Evolutionary conservation across 2,113 vertebrate species (phyloP).

Genomic region (Astur gentilis): DNA sequence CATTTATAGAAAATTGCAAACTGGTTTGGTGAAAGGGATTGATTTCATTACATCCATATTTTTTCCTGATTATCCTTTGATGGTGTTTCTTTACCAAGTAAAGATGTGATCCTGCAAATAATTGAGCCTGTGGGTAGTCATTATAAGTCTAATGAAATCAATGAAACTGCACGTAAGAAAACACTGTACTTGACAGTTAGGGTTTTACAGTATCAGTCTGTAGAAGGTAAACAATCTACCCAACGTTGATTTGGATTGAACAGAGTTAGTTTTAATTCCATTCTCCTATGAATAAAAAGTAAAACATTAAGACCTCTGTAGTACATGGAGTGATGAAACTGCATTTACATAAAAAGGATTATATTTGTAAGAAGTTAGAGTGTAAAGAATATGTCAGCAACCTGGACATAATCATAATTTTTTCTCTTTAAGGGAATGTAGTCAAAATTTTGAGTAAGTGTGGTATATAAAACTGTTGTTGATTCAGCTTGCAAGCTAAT

Average conservation of each 20-base stretch:
- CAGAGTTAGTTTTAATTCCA: background rate
- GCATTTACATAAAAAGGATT: background rate
- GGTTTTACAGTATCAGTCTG: background rate
- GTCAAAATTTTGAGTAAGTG: background rate
- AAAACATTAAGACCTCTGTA: background rate
- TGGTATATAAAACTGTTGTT: background rate
- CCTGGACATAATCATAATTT: background rate
- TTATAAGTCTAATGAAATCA: background rate
- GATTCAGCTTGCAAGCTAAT: background rate
- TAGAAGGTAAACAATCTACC: background rate
- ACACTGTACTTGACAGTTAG: background rate
- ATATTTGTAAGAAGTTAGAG: background rate
- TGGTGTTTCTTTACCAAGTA: background rate
- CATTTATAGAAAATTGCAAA: background rate
- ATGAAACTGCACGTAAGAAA: background rate
- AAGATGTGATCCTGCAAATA: background rate
- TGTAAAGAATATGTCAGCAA: background rate
- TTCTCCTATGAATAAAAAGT: background rate
- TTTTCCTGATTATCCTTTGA: background rate
- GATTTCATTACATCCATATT: conserved; percentile 3
- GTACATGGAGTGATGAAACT: background rate
- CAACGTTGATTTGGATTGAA: background rate
- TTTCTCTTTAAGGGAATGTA: background rate
- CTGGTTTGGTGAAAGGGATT: background rate
- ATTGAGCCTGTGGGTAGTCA: background rate